These are phyloP conservation scores for Panthera leo DNA, from an alignment of 2,113 vertebrate genomes.

Conservation along the genomic window DNA sequence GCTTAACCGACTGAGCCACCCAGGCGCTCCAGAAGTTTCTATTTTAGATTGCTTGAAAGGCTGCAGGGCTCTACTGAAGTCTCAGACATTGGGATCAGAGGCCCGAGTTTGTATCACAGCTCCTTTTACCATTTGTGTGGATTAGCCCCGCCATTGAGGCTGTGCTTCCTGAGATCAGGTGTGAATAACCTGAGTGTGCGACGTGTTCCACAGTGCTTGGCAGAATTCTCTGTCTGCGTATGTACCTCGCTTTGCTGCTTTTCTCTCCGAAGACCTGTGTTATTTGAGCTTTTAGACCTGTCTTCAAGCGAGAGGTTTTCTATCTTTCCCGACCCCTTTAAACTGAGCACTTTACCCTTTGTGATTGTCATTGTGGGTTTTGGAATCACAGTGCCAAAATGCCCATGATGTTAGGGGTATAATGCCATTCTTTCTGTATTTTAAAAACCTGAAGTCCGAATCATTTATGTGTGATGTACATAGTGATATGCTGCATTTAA, in stretches of 20 bases:
- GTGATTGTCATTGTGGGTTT: background rate
- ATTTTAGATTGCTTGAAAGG: background rate
- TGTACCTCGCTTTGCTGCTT: background rate
- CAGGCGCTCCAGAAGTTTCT: too few species aligned
- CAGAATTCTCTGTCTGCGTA: background rate
- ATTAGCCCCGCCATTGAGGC: background rate
- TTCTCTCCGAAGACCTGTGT: background rate
- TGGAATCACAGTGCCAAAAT: background rate
- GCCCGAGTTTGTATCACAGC: background rate
- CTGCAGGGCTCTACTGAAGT: background rate
- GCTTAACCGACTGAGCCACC: too few species aligned
- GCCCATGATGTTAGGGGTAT: background rate
- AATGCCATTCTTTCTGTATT: background rate
- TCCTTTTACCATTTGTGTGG: background rate
- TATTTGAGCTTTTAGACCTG: background rate
- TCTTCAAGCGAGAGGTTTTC: background rate
- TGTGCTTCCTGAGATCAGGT: too few species aligned
- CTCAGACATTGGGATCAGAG: background rate
- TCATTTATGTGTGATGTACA: background rate
- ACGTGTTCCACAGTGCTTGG: background rate
- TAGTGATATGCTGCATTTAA: background rate
- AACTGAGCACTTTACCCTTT: background rate
- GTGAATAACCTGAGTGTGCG: background rate
- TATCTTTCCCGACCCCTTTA: background rate
- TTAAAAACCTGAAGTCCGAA: background rate